Percentiles rank a stretch among this genome's conserved stretches.
Evolutionary conservation across 2,888 invertebrate species (phyloP).

Genomic region (Cantharis rustica): DNA sequence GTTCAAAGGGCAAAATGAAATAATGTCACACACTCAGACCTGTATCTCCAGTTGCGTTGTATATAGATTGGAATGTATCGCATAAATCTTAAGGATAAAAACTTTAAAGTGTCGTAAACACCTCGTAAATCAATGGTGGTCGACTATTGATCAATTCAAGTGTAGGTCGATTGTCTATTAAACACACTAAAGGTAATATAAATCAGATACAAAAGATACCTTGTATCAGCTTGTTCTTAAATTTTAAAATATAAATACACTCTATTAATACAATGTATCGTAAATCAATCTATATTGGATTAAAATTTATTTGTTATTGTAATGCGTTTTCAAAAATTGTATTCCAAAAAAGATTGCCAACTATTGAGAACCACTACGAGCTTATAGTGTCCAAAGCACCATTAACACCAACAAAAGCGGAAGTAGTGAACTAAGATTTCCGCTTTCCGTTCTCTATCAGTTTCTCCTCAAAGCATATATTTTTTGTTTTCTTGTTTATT

Average conservation of each 20-base stretch:
- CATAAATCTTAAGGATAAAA: conserved; percentile 33
- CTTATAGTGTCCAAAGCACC: conserved; percentile 28
- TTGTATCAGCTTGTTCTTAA: background rate
- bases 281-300: background rate
- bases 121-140: conserved; percentile 43
- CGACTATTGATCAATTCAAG: conserved; percentile 42
- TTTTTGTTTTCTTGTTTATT: conserved; percentile 23
- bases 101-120: conserved; percentile 40
- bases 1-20: conserved; percentile 18
- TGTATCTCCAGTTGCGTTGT: conserved; percentile 32
- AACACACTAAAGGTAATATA: conserved; percentile 20
- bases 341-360: background rate
- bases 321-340: background rate
- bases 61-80: conserved; percentile 33
- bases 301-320: background rate
- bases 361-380: conserved; percentile 18
- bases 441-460: conserved; percentile 25
- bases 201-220: conserved; percentile 14
- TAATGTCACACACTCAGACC: conserved; percentile 24
- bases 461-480: conserved; percentile 18
- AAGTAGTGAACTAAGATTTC: conserved; percentile 26
- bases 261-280: background rate
- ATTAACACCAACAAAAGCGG: conserved; percentile 34
- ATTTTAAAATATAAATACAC: background rate
- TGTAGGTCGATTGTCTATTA: conserved; percentile 37